Base-by-base conservation (phyloP, 2,888 invertebrate species). In the Operophtera brumata region DNA sequence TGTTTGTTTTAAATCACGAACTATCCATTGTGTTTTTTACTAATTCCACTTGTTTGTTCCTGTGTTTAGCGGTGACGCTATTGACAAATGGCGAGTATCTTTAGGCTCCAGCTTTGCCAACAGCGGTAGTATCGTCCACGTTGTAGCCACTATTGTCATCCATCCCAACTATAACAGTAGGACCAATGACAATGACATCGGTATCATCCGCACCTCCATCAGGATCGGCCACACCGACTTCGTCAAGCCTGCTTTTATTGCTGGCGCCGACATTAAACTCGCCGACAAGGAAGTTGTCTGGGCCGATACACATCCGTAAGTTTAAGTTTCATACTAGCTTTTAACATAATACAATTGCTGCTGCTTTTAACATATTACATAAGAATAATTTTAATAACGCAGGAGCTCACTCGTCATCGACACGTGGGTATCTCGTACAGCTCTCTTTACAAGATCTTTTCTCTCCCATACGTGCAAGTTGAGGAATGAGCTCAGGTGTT, bases 111-210 rank as follows among this genome's bases (percentile, higher is more conserved):
- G 69, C 5, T 70, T 49, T 52, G 73, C 75, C 6, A 78, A 73
- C 63, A 76, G 72, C 34, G 81, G 79, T 4, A 83, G 83, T 7
- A 48, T 47, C 0, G 69, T 78, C 1, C 60, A 71, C 51, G 61
- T 47, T 10, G n/a, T 58, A 0, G 44, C 30, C 9, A 7, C 1
- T 0, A 56, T 69, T 47, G 60, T 69, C 14, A 53, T 57, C n/a
- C 86, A 91, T 59, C 69, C 77, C 0, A 53, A 63, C 43, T 91
- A 77, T 68, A 74, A 79, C 58, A 0, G 28, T 0, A 1, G 54
- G 1, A 73, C 66, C 2, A 12, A 61, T 0, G 70, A 81, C 54
- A 71, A 66, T 34, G 81, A 83, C 39, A 48, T 83, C 6, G 65
- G 70, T 1, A 60, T 83, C 11, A 10, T 80, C 1, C 73, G 71